Evolutionary conservation across 1,140 invertebrate genomes (phyloP), one percentile per base, ranked within the genome.

Genomic region (Pararge aegeria): DNA sequence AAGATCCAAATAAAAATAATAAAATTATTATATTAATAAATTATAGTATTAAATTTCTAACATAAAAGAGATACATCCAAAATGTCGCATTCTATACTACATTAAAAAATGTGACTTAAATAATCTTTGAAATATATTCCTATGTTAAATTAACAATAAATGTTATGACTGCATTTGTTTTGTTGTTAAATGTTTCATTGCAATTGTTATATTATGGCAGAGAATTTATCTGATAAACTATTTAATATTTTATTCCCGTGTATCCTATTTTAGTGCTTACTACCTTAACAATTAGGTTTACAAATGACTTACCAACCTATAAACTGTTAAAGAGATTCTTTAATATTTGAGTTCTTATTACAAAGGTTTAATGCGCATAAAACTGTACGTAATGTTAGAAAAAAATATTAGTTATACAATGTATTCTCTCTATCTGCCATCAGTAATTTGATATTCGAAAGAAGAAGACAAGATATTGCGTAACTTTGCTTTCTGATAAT

Each of bases 231-330:
- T 34, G 27, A 30, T 49, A 15, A 27, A 49, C 7, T 42, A 42
- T 16, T 49, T 29, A 4, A 46, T 40, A 40, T 40, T 37, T 37
- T 12, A 37, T 20, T 52, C 50, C 52, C 54, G 27, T 30, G 29
- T 55, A 34, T 15, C 21, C 21, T 48, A 48, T 34, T 48, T 19
- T 42, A 55, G 16, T 20, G 16, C 7, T 53, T 29, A 46, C 16
- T 34, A 55, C 24, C 27, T 30, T 34, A 30, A 12, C n/a, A 2
- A 44, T 48, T 48, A 55, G 42, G 40, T 46, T 24, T 48, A 27
- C 34, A 44, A 30, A 46, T 48, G 24, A 46, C 40, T 55, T 54
- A 52, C 48, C 18, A 42, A 42, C 16, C 38, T 42, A 13, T 18
- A 18, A 16, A 53, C 16, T 12, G 13, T 48, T 21, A 55, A 18